Evolutionary conservation across 2,113 vertebrate species (phyloP).

Genomic region (Microcebus tavaratra): DNA sequence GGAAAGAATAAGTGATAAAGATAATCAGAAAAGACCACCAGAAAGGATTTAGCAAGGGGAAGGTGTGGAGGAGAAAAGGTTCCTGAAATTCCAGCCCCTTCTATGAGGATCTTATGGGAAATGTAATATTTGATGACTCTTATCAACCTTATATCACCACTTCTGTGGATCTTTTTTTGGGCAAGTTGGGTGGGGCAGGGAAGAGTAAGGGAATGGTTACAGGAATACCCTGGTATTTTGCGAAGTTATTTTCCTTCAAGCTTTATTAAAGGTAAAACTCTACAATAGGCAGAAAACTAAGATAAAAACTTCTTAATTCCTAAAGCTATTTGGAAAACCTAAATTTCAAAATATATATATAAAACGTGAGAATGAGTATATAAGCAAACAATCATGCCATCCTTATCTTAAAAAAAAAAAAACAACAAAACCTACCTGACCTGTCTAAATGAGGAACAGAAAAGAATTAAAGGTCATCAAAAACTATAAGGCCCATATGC

Average conservation of each 20-base stretch:
- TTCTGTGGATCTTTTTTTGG: neutral
- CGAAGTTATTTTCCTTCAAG: neutral
- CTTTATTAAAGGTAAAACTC: neutral
- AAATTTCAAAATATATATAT: neutral
- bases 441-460: neutral
- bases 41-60: neutral
- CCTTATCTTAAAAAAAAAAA: slow-evolving; percentile 17
- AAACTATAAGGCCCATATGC: neutral
- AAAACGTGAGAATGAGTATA: neutral
- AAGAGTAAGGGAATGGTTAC: neutral
- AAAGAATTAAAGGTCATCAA: neutral
- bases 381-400: neutral
- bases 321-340: neutral
- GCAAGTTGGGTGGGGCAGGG: neutral
- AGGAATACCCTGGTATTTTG: neutral
- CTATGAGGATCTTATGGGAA: neutral
- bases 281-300: neutral
- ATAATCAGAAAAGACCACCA: neutral
- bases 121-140: neutral
- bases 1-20: neutral
- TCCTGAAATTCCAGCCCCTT: neutral
- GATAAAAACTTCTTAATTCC: slow-evolving; percentile 11
- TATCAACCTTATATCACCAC: neutral
- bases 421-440: neutral
- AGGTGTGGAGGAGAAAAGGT: neutral